Evolutionary conservation across 1,140 invertebrate genomes (phyloP), one percentile per base, ranked within the genome.

Genomic region (Hylaeus anthracinus): DNA sequence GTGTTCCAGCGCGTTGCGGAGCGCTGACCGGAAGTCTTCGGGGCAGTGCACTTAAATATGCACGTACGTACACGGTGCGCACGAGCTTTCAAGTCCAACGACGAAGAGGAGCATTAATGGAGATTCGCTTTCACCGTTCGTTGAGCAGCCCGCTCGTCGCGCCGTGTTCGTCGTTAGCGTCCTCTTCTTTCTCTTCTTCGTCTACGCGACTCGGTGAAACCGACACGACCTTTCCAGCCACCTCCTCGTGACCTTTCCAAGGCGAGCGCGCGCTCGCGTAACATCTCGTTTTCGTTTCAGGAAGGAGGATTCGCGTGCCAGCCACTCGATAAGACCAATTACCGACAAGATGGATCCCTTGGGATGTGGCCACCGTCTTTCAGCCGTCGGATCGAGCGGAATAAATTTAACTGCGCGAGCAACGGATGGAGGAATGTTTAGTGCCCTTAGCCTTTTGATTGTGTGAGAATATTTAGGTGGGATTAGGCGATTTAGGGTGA

Each of bases 81-180:
- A 15, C 39, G 61, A 51, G 55, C 81, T 74, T 74, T 55, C 3
- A 81, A 61, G 82, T 86, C 69, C 26, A 48, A 67, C 66, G 53
- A 12, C 77, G 51, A 58, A 56, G 72, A 81, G 56, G 56, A 85
- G 63, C 85, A 86, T 85, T 85, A 86, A 82, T 82, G 85, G 79
- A 86, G 83, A 85, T 82, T 86, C 85, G 85, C 85, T 86, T 86
- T 86, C 85, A 86, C 85, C 79, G 78, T 83, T 85, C 71, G 71
- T 43, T 60, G 48, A 65, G 45, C 45, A 5, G 45, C 8, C 45
- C 55, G 74, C 67, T 60, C 51, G 10, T 71, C 45, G 58, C 55
- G 48, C 51, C 67, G 58, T 48, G 72, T 55, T 64, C 51, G 26
- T 83, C 72, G 51, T 84, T 84, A 84, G 26, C 67, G 41, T 84